Evolutionary conservation across 2,113 vertebrate genomes (phyloP), one percentile per base, ranked within the genome.

Genomic region (Neolamprologus cancellatus): DNA sequence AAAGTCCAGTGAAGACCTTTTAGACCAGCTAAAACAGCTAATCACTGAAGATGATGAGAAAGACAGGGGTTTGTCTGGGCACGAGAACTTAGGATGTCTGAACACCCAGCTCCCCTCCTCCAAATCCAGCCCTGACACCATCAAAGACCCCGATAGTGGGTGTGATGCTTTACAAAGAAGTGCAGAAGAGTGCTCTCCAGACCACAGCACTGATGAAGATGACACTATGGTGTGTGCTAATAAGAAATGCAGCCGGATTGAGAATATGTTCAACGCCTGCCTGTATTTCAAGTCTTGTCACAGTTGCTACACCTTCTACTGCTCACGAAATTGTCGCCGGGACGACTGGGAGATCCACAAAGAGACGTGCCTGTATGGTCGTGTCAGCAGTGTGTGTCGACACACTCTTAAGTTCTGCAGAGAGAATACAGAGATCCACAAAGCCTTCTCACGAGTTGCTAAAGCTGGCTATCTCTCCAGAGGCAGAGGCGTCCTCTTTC

Each of bases 221-320:
- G 98, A 99, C 93, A 96, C 97, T 46, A 97, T 99, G 97, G 97
- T 97, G 81, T 99, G 98, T 87, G 98, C 98, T 48, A 99, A 99
- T 11, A 97, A 96, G 89, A 98, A 97, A 88, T 99, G 98, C 94
- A 96, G 97, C 25, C 96, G 97, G 46, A 96, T 95, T 0, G 98
- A 99, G 93, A 97, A 95, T 30, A 97, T 98, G 96, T 99, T 99
- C 96, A 98, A 99, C 0, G 98, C 98, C 84, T 98, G 97, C 92
- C 97, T 99, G 89, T 99, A 99, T 92, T 99, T 98, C 95, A 99
- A 99, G 94, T 98, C 98, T 0, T 99, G 98, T 93, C 98, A 98
- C 95, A 98, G 98, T 96, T 99, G 98, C 95, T 98, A 98, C 94
- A 99, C 98, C 2, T 99, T 98, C 93, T 99, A 99, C 94, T 99